A percentile compares a stretch with the other conserved stretches of the same genome.
Evolutionary conservation across 2,113 vertebrate genomes (phyloP).

Genomic region (Elachura formosa): DNA sequence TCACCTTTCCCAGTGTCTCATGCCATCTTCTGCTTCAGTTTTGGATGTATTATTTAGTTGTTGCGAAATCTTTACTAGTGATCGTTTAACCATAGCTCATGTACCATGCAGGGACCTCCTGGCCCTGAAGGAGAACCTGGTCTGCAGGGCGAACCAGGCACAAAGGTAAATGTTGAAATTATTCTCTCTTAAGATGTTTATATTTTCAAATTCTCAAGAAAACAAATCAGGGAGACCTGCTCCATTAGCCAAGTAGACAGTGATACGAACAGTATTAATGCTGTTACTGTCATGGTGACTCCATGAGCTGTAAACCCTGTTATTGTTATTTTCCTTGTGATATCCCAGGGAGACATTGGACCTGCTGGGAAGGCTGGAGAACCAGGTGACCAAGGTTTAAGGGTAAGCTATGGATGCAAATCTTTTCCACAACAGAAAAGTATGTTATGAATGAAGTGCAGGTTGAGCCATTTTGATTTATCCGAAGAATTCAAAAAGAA

Average conservation of each 20-base stretch:
- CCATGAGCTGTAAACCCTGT: background rate
- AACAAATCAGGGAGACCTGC: background rate
- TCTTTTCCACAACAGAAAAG: background rate
- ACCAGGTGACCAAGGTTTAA: slow-evolving; percentile 80
- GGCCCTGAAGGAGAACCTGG: slow-evolving; percentile 88
- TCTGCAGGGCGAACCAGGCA: slow-evolving; percentile 83
- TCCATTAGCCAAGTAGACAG: background rate
- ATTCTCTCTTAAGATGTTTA: background rate
- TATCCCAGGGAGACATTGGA: slow-evolving; percentile 80
- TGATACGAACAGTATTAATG: background rate
- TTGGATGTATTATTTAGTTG: background rate
- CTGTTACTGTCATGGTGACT: background rate
- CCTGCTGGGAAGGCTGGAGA: slow-evolving; percentile 77
- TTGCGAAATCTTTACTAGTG: background rate
- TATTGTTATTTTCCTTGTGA: background rate
- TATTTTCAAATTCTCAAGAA: background rate
- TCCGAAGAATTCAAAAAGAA: background rate
- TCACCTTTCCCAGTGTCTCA: background rate
- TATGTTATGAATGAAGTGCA: background rate
- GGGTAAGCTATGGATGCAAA: slow-evolving; percentile 71
- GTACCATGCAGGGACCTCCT: slow-evolving; percentile 77
- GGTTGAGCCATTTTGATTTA: background rate
- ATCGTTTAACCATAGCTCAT: background rate
- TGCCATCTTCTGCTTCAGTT: background rate
- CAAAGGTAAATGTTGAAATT: slow-evolving; percentile 75